A percentile compares a stretch with the other conserved stretches of the same genome.
These are phyloP conservation scores for Rhagophthalmus giganteus DNA, from an alignment of 2,888 invertebrate genomes.

Conservation along the genomic window DNA sequence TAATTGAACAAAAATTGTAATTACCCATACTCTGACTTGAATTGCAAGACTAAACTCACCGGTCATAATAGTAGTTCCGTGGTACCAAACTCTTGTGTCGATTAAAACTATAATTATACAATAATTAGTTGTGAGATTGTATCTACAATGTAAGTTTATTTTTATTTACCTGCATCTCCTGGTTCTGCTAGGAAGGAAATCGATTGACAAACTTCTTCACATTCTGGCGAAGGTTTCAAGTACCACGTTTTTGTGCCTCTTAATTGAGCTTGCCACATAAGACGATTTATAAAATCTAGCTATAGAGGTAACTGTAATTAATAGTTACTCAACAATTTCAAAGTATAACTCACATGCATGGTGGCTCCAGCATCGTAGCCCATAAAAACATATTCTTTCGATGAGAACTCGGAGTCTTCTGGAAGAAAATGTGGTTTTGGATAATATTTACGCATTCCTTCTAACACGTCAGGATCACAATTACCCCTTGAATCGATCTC, in stretches of 20 bases:
- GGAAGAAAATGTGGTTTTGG: constrained; percentile 84
- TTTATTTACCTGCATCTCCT: constrained; percentile 82
- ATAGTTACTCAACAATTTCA: no score
- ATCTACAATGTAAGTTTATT: no score
- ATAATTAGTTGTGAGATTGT: no score
- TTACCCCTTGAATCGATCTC: constrained; percentile 71
- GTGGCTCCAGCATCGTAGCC: constrained; percentile 88
- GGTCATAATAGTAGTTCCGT: constrained; percentile 79
- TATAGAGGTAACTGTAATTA: no score
- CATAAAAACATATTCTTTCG: constrained; percentile 89
- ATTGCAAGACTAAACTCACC: constrained; percentile 84
- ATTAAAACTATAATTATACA: constrained; percentile 67
- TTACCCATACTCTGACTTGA: constrained; percentile 89
- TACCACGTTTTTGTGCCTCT: constrained; percentile 84
- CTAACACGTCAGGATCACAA: constrained; percentile 79
- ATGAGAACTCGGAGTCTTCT: constrained; percentile 83
- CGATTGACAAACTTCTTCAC: constrained; percentile 73
- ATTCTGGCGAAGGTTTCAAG: constrained; percentile 83
- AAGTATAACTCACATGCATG: constrained; percentile 82
- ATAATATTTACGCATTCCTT: constrained; percentile 75
- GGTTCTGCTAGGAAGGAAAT: constrained; percentile 79
- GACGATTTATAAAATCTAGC: constrained; percentile 87
- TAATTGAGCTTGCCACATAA: constrained; percentile 94
- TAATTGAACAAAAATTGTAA: neutral
- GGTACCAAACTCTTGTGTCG: constrained; percentile 92